Evolutionary conservation across 2,797 vertebrate species (phyloP).

Genomic region (Clarias laeviceps): DNA sequence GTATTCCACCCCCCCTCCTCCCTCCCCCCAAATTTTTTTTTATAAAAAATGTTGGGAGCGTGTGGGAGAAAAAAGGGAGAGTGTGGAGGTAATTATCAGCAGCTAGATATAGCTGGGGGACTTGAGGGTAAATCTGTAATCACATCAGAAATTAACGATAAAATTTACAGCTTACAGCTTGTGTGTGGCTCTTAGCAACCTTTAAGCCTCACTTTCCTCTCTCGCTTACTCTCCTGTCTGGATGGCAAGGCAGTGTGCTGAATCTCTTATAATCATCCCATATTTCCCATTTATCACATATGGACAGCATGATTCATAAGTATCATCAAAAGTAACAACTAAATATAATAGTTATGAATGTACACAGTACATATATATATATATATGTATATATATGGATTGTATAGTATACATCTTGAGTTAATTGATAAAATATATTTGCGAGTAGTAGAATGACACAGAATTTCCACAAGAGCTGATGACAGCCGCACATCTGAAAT

Average conservation of each 20-base stretch:
- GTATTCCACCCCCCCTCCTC: too few relatives aligned
- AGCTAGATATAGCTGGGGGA: conserved; percentile 66
- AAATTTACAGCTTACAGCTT: conserved; percentile 75
- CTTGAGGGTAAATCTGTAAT: conserved; percentile 71
- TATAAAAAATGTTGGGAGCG: conserved; percentile 34
- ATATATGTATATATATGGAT: background rate
- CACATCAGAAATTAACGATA: conserved; percentile 80
- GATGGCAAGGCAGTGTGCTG: conserved; percentile 36
- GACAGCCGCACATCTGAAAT: conserved; percentile 67
- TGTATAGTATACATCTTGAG: conserved; percentile 46
- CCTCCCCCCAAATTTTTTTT: background rate
- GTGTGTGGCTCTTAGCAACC: conserved; percentile 73
- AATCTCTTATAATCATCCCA: conserved; percentile 42
- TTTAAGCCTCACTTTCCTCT: conserved; percentile 64
- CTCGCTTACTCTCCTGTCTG: conserved; percentile 48
- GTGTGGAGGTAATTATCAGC: conserved; percentile 69
- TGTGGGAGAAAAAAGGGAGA: conserved; percentile 53
- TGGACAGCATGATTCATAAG: conserved; percentile 24
- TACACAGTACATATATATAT: background rate
- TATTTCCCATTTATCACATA: conserved; percentile 30
- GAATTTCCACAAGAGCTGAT: conserved; percentile 62
- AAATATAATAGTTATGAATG: conserved; percentile 48
- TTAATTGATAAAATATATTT: conserved; percentile 49
- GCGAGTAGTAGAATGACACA: conserved; percentile 40
- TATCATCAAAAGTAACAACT: conserved; percentile 48